Evolutionary conservation across 2,888 invertebrate species (phyloP).

Genomic region (Chesias legatella): DNA sequence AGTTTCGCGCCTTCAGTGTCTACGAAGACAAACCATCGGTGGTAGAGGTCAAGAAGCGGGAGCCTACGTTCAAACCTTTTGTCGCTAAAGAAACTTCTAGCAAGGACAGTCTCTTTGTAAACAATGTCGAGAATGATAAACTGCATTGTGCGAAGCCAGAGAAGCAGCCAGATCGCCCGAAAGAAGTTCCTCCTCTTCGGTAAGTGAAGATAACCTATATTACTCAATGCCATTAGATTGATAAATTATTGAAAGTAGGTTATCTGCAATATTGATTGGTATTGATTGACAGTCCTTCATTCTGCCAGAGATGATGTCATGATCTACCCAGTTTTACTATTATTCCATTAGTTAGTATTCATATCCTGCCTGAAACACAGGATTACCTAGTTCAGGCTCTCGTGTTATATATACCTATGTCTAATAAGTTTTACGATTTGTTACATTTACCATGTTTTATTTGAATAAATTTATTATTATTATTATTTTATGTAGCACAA

Average conservation of each 20-base stretch:
- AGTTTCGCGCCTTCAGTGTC: conserved; percentile 88
- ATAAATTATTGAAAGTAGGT: not conserved
- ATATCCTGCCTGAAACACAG: too few relatives aligned
- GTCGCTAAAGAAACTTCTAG: conserved; percentile 60
- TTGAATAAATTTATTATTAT: too few relatives aligned
- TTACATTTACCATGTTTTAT: too few relatives aligned
- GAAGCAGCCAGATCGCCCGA: conserved; percentile 56
- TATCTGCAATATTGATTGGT: not conserved
- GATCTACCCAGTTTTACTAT: too few relatives aligned
- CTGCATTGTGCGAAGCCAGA: conserved; percentile 56
- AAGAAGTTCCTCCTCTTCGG: conserved; percentile 50
- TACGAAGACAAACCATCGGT: conserved; percentile 83
- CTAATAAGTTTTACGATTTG: too few relatives aligned
- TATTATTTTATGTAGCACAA: too few relatives aligned
- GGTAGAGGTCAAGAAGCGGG: conserved; percentile 63
- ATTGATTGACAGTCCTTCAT: not conserved
- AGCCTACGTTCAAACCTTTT: conserved; percentile 68
- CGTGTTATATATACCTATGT: too few relatives aligned
- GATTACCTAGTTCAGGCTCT: too few relatives aligned
- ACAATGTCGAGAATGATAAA: conserved; percentile 59
- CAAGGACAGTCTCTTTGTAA: conserved; percentile 57
- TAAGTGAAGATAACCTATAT: conserved; percentile 33
- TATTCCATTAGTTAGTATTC: too few relatives aligned
- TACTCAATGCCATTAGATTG: not conserved
- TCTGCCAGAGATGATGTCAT: too few relatives aligned